These are phyloP conservation scores for Tuberolachnus salignus DNA, from an alignment of 2,888 invertebrate genomes.

Conservation along the genomic window DNA sequence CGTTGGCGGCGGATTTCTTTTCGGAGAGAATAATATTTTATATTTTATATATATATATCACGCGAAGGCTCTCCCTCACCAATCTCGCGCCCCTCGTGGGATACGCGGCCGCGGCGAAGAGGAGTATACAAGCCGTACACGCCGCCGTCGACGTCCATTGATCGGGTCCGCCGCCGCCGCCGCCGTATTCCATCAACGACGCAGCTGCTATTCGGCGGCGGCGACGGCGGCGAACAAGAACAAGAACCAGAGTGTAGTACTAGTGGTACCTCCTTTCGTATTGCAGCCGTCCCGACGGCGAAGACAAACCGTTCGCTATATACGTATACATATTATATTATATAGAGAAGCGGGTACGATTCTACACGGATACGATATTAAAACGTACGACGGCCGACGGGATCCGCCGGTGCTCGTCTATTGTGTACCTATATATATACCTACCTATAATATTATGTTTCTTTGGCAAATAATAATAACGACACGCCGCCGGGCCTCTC, in stretches of 20 bases:
- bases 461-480: conserved; percentile 42
- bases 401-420: no score
- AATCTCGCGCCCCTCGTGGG: neutral
- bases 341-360: neutral
- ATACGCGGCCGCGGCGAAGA: neutral
- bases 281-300: conserved; percentile 40
- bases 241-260: neutral
- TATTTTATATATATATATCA: neutral
- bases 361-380: neutral
- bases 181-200: conserved; percentile 22
- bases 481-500: neutral
- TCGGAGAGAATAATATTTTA: conserved; percentile 11
- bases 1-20: neutral
- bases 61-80: neutral
- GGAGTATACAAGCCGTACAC: conserved; percentile 7
- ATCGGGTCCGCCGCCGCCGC: conserved; percentile 29
- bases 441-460: no score
- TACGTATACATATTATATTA: neutral
- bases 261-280: neutral
- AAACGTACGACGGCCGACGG: no score
- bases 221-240: neutral
- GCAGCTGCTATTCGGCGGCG: conserved; percentile 33
- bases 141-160: conserved; percentile 16
- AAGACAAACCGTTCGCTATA: neutral
- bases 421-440: no score